Base-by-base conservation (phyloP, 2,888 invertebrate species). In the Stenchaetothrips biformis region DNA sequence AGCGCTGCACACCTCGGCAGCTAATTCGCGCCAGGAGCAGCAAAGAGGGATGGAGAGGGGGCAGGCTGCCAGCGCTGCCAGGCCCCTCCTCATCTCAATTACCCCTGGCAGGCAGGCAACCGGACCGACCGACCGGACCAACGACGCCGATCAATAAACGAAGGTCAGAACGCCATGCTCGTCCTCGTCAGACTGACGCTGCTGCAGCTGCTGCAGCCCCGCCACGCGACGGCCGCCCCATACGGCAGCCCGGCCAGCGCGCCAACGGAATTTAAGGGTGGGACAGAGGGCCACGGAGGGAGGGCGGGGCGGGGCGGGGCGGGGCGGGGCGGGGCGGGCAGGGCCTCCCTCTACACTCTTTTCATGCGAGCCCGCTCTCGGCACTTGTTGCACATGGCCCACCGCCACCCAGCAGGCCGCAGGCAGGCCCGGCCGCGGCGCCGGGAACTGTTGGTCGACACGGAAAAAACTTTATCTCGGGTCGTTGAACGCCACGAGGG, bases 311-410 rank as follows among this genome's bases (percentile, higher is more conserved):
- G n/a, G 49, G 49, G n/a, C n/a, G 37, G 37, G 37, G 37, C 37
- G 37, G 37, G 37, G 37, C 37, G 37, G 37, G 53, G 53, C 53
- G 13, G 9, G 11, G 13, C 53, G 6, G 2, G 53, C 53, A 7
- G 53, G 53, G 9, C 53, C 37, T 37, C 37, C 37, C 37, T 37
- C 37, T 37, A 37, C 21, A 74, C 67, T 74, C 67, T 74, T 74
- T 74, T 74, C 67, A 74, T 21, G 67, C 67, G 25, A 37, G 67
- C 25, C 67, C 67, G 25, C 25, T 74, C 8, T n/a, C 67, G 67
- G 37, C 67, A 74, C 67, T 74, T 74, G 67, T 74, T 74, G 67
- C 67, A 74, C 67, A 25, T 53, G 53, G 53, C 53, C 53, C 53
- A 18, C 53, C 53, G 16, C 13, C 13, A 53, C 53, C 53, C 53